These are phyloP conservation scores for Trilocha varians DNA, from an alignment of 2,888 invertebrate genomes.

Conservation along the genomic window DNA sequence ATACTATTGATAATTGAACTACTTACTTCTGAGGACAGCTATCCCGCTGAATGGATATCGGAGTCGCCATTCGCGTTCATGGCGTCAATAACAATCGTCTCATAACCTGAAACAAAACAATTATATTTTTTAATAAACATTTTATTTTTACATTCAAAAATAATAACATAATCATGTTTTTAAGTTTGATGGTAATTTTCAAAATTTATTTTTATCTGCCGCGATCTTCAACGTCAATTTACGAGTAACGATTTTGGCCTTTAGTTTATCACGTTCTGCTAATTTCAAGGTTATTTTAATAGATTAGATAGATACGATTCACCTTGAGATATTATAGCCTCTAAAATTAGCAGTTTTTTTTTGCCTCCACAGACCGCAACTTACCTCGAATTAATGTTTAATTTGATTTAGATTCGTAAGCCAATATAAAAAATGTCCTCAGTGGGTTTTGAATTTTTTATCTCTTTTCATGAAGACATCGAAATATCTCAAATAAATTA, in stretches of 20 bases:
- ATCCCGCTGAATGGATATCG: conserved; percentile 64
- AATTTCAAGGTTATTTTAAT: neutral
- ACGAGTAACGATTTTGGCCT: neutral
- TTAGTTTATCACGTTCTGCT: neutral
- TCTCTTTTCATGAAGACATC: no score
- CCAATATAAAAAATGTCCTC: no score
- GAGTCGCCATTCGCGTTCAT: conserved; percentile 47
- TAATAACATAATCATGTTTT: no score
- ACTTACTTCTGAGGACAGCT: conserved; percentile 47
- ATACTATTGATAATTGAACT: neutral
- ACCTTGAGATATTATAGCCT: neutral
- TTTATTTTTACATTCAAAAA: no score
- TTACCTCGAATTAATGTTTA: neutral
- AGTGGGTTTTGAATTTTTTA: no score
- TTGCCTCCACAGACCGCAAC: neutral
- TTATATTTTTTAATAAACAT: conserved; percentile 5
- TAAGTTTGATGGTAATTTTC: neutral
- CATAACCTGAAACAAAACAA: conserved; percentile 38
- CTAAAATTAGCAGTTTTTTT: neutral
- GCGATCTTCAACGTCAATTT: neutral
- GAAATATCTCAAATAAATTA: no score
- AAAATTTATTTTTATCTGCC: neutral
- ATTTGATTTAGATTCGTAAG: neutral
- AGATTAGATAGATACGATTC: neutral
- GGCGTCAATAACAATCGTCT: conserved; percentile 34